Base-by-base conservation (phyloP, 2,797 vertebrate species). In the Malacoraja senta region DNA sequence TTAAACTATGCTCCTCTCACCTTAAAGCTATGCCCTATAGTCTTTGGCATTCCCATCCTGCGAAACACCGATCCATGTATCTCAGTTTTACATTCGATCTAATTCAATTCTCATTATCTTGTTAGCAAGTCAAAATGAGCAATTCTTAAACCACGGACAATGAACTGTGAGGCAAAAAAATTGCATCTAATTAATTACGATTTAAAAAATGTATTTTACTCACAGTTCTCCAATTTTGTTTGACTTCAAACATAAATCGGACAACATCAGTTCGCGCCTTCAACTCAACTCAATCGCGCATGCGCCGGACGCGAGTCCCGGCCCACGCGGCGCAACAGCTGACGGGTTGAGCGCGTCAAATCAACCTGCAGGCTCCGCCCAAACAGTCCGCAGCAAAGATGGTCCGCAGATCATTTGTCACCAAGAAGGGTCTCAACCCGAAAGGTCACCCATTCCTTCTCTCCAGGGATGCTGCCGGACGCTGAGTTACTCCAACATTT, bases 261-360 rank as follows among this genome's bases (percentile, higher is more conserved):
- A 88, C 63, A 86, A 32, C 83, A 68, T 35, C 17, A 88, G 17
- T 68, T 88, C 61, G 61, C 84, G 84, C 84, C 84, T 88, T 84
- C 10, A 7, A 15, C 83, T 65, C 29, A 29, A 7, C 26, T 24
- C 1, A 13, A 68, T 3, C 17, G 21, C 84, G n/a, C 84, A 88
- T 35, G 84, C n/a, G 63, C 84, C 0, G 17, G 7, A 35, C 0
- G 1, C 63, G 19, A 19, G 68, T 2, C 4, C 61, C 8, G n/a
- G 15, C 0, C 15, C 17, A 17, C 1, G 4, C 15, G 7, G n/a
- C 13, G 1, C 0, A 17, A 19, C 21, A 35, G 17, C 15, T 19
- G 71, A 74, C 21, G 15, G 68, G 44, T 53, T 53, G 44, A 53
- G 29, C 15, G 6, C 15, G n/a, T 63, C 84, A 88, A 88, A 88